These are phyloP conservation scores for Sylvia borin DNA, from an alignment of 2,797 vertebrate genomes.

Conservation along the genomic window DNA sequence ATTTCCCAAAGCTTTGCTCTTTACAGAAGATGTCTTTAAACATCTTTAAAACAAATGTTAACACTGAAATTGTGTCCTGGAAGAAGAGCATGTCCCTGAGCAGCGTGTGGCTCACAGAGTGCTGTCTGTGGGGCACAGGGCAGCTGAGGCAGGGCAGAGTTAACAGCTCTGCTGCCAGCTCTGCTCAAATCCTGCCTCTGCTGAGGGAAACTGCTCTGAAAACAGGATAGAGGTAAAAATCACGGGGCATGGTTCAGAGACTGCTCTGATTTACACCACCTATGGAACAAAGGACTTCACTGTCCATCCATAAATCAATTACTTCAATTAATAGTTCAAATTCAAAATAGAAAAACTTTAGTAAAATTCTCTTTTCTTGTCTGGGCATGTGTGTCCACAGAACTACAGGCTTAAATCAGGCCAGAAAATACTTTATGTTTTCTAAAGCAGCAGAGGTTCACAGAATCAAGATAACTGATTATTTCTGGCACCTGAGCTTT, in stretches of 20 bases:
- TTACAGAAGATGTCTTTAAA: neutral
- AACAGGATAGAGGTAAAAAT: conserved; percentile 72
- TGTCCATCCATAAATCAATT: neutral
- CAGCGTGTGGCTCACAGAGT: neutral
- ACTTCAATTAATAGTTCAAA: neutral
- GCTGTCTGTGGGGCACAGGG: neutral
- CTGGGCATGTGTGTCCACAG: neutral
- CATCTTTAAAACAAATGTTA: neutral
- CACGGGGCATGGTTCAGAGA: neutral
- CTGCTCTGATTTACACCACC: conserved; percentile 42
- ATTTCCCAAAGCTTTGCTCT: neutral
- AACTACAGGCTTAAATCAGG: neutral
- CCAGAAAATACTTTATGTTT: neutral
- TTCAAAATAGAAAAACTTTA: neutral
- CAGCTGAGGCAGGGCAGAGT: neutral
- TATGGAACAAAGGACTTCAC: neutral
- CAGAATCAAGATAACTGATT: neutral
- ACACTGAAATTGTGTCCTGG: neutral
- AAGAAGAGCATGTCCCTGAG: neutral
- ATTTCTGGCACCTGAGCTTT: neutral
- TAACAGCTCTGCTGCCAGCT: conserved; percentile 19
- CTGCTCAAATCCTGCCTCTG: conserved; percentile 57
- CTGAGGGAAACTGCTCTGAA: conserved; percentile 49
- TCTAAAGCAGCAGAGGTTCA: neutral
- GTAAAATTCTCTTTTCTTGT: neutral